Conservation (phyloP, 2,113 vertebrate species). For the Antechinus flavipes region DNA sequence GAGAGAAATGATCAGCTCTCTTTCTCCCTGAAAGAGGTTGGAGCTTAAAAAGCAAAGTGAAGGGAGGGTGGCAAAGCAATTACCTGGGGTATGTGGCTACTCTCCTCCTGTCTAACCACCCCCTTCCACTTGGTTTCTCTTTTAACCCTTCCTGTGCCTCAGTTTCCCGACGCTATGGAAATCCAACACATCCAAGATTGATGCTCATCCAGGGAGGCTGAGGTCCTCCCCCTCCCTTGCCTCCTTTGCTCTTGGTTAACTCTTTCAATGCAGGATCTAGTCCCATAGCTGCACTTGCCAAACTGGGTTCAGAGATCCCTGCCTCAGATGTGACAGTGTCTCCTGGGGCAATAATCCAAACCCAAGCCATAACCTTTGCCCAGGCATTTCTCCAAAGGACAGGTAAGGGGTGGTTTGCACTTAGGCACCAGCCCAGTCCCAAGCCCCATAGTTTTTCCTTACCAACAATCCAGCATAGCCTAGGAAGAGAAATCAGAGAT, state of each 20-base stretch:
- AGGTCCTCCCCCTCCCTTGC: conserved; percentile 75
- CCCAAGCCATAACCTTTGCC: background rate
- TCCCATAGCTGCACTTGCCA: conserved; percentile 8
- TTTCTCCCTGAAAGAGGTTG: conserved; percentile 31
- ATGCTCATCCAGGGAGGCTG: conserved; percentile 77
- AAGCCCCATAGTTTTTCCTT: conserved; percentile 1
- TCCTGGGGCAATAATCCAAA: background rate
- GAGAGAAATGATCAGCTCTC: conserved; percentile 59
- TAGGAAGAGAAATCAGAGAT: background rate
- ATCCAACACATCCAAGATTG: conserved; percentile 45
- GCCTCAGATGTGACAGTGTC: conserved; percentile 3
- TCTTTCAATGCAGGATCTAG: conserved; percentile 53
- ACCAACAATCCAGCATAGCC: background rate
- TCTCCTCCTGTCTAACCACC: conserved; percentile 21
- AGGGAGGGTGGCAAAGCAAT: background rate
- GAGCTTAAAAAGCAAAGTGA: background rate
- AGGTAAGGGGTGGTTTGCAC: background rate
- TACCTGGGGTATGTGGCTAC: background rate
- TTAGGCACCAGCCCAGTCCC: background rate
- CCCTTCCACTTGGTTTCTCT: background rate
- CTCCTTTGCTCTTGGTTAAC: conserved; percentile 78
- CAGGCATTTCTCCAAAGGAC: background rate
- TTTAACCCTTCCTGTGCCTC: background rate
- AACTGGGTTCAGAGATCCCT: conserved; percentile 10
- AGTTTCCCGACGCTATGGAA: conserved; percentile 27